Percentiles rank a stretch among this genome's conserved stretches.
These are phyloP conservation scores for Apodemia zela DNA, from an alignment of 2,888 invertebrate genomes.

Conservation along the genomic window DNA sequence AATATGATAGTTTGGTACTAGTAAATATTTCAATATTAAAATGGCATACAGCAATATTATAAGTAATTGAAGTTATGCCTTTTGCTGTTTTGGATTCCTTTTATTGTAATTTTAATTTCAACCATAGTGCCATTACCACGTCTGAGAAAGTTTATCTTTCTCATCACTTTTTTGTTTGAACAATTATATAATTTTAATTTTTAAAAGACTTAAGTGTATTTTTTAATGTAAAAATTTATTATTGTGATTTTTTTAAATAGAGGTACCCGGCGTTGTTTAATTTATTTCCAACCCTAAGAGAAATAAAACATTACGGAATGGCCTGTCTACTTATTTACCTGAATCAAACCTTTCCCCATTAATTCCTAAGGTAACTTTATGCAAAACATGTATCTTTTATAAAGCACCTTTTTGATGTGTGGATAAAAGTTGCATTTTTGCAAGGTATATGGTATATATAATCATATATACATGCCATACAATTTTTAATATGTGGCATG, in stretches of 20 bases:
- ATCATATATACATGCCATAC: constrained; percentile 10
- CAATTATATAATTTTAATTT: constrained; percentile 4
- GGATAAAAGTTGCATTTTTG: constrained; percentile 16
- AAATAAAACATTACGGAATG: constrained; percentile 31
- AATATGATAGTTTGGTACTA: no score
- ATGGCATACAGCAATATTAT: constrained; percentile 23
- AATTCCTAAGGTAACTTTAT: constrained; percentile 26
- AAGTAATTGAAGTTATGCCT: constrained; percentile 23
- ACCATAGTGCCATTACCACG: constrained; percentile 68
- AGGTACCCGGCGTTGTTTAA: constrained; percentile 26
- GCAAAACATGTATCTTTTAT: constrained; percentile 21
- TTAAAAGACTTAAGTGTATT: background rate
- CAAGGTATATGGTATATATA: constrained; percentile 1
- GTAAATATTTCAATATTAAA: background rate
- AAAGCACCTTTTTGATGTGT: background rate
- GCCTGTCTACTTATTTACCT: constrained; percentile 54
- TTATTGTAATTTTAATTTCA: constrained; percentile 33
- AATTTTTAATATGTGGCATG: constrained; percentile 3
- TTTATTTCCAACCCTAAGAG: constrained; percentile 30
- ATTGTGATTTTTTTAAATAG: constrained; percentile 23
- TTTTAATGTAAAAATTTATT: background rate
- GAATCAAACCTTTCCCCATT: constrained; percentile 35
- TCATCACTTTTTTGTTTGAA: background rate
- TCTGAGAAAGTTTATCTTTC: constrained; percentile 26
- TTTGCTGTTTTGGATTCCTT: constrained; percentile 26